Evolutionary conservation across 2,113 vertebrate species (phyloP), one percentile per base, ranked within the genome.

Genomic region (Parotia lawesii): DNA sequence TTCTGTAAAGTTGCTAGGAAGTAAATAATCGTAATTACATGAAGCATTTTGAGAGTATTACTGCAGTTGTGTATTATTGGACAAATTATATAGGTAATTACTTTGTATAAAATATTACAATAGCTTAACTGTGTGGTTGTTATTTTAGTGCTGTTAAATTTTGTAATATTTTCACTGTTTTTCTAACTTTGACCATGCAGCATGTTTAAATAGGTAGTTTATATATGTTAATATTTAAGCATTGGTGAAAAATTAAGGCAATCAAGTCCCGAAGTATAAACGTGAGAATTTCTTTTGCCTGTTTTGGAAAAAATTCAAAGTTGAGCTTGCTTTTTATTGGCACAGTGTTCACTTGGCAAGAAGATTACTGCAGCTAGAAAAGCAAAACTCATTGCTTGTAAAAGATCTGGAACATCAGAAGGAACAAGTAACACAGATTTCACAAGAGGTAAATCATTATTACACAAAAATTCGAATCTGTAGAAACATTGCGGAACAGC

Each of bases 301-400:
- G 25, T 92, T 95, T 96, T 90, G 87, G 74, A 92, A 90, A 93
- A 83, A 56, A 88, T 9, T 96, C 77, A 54, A 70, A 70, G 71
- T 94, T 95, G 85, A 93, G 15, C 33, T 96, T 95, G 85, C 75
- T 96, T 95, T 93, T 92, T 90, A 72, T 96, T 98, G 78, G 44
- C 78, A 85, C 97, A 99, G 99, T 48, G 98, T 99, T 97, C 99
- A 99, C 94, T 98, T 99, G 97, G 99, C 99, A 94, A 98, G 99
- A 97, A 98, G 99, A 95, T 98, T 99, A 61, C 98, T 99, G 93
- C 99, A 99, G 97, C 98, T 99, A 87, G 99, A 99, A 98, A 99
- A 98, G 94, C 99, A 98, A 96, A 99, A 99, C 95, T 99, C 99
- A 0, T 96, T 98, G 75, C 98, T 99, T 95, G 97, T 98, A 95